A percentile compares a stretch with the other conserved stretches of the same genome.
Conservation (phyloP, 2,888 invertebrate species). For the Lithodes maja region DNA sequence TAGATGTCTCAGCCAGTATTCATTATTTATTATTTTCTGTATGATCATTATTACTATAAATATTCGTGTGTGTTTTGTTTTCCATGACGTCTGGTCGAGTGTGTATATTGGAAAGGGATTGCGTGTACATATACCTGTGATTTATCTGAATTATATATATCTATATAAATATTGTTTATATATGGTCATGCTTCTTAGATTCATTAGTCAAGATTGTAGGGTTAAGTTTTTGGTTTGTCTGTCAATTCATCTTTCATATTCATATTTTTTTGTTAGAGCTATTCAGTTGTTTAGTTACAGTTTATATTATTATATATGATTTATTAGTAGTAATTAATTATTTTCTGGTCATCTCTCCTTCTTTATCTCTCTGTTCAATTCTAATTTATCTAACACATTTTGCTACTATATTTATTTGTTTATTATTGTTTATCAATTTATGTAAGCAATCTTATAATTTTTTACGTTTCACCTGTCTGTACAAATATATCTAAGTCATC, state of each 20-base stretch:
- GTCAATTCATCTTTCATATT: not conserved
- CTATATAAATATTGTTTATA: not conserved
- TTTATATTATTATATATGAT: not conserved
- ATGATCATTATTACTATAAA: conserved; percentile 13
- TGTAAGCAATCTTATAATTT: no score
- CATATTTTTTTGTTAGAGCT: no score
- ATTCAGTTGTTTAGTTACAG: not conserved
- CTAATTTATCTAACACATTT: no score
- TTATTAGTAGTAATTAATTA: not conserved
- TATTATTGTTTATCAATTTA: no score
- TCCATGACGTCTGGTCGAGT: conserved; percentile 2
- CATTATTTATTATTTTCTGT: not conserved
- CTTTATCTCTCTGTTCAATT: not conserved
- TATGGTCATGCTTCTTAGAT: not conserved
- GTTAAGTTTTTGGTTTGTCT: not conserved
- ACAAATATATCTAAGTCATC: no score
- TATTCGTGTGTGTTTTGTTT: not conserved
- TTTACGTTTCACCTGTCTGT: no score
- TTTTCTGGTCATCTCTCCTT: not conserved
- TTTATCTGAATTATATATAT: conserved; percentile 1
- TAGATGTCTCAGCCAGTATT: not conserved
- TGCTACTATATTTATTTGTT: no score
- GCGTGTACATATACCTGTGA: conserved; percentile 6
- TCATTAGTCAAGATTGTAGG: conserved; percentile 3
- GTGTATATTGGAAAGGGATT: conserved; percentile 4